phyloP scores from a whole-genome alignment of 2,797 vertebrate genomes.

The Argya squamiceps region DNA sequence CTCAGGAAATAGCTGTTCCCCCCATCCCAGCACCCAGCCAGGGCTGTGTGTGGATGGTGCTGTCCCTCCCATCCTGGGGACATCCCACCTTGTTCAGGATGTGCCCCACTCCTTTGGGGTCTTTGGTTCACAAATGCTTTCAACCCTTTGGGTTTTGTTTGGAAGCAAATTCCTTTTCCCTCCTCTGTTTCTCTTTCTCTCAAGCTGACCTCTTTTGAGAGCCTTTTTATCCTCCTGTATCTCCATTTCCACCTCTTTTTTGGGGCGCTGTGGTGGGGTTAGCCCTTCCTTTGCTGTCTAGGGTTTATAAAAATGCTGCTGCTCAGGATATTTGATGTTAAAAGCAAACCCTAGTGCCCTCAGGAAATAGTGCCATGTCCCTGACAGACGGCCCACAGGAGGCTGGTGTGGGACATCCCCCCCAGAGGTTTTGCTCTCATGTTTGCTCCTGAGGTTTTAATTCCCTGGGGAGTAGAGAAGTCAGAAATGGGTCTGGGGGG shows the following conservation, averaged over 20 bases:
- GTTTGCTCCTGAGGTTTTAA: too few species aligned
- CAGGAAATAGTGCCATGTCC: too few species aligned
- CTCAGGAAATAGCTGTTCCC: not conserved
- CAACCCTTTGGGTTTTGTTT: not conserved
- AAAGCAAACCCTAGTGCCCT: not conserved
- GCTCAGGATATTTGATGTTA: not conserved
- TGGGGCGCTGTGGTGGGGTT: not conserved
- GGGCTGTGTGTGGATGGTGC: not conserved
- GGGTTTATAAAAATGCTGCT: not conserved
- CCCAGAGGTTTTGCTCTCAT: too few species aligned
- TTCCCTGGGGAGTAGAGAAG: too few species aligned
- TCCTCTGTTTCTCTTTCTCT: not conserved
- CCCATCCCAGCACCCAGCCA: not conserved
- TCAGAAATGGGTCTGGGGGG: too few species aligned
- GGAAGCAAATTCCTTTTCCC: conserved; percentile 6
- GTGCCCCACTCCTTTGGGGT: not conserved
- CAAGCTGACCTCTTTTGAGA: not conserved
- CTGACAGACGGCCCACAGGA: not conserved
- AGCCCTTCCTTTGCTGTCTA: not conserved
- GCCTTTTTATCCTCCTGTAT: conserved; percentile 14
- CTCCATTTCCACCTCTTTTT: not conserved
- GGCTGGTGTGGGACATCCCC: not conserved
- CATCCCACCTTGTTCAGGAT: not conserved
- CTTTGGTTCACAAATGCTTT: not conserved
- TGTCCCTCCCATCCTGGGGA: not conserved